Base-by-base conservation (phyloP, 1,140 invertebrate genomes). In the Daktulosphaira vitifoliae region DNA sequence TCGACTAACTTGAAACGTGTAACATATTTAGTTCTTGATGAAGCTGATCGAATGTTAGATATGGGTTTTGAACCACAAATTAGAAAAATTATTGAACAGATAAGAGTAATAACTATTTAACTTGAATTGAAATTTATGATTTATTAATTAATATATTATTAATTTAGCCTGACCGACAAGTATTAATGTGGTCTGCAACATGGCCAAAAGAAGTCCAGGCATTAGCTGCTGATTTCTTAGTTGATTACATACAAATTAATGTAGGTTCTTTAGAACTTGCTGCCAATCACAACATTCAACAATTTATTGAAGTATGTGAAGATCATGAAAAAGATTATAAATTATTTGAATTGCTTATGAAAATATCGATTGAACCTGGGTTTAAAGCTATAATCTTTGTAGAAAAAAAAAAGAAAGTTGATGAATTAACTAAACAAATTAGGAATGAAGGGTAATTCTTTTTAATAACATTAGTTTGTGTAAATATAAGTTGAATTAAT, bases 21-120 rank as follows among this genome's bases (percentile, higher is more conserved):
- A 74, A 97, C 94, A 38, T 99, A 96, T 75, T 78, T 99, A 20
- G 96, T 99, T 0, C 76, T 99, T 49, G 96, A 99, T 78, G 96
- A 99, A 77, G 96, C 87, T 37, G 88, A 90, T 73, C 77, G 87
- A 50, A 90, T 90, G 87, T 73, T 89, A 25, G 88, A 90, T 75
- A 99, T 99, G 96, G 96, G 96, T 54, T 99, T 99, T 74, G 96
- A 99, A 75, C 96, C 96, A 0, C 96, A 99, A 76, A 99, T 99
- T 72, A 81, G 95, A 39, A 97, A 97, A 75, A 98, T 99, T 68
- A 88, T 99, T 67, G 88, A 93, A 72, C 94, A 98, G 74, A 95
- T 99, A 70, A 81, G 87, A 65, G 67, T 68, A 49, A 38, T 48
- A 65, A 69, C 65, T 70, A 62, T 62, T 68, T 16, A 16, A 52